Evolutionary conservation across 2,888 invertebrate species (phyloP).

Genomic region (Amiota communis): DNA sequence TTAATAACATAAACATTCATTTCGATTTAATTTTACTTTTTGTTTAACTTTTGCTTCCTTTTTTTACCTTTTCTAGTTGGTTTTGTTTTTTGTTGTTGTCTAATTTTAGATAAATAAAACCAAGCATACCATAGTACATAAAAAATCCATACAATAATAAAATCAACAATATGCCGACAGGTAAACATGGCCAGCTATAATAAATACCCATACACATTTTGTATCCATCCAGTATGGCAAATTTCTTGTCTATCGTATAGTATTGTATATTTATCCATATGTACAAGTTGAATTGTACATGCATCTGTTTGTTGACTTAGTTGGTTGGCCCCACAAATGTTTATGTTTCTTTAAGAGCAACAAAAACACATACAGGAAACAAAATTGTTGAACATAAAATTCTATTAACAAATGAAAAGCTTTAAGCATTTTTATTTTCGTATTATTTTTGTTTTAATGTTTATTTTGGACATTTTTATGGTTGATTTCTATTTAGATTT

Average conservation of each 20-base stretch:
- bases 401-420: neutral
- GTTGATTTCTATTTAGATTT: neutral
- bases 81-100: neutral
- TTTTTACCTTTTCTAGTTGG: neutral
- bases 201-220: too few relatives aligned
- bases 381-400: constrained; percentile 6
- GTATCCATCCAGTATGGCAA: too few relatives aligned
- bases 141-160: neutral
- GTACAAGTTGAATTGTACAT: too few relatives aligned
- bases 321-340: neutral
- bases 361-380: neutral
- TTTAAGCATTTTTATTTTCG: neutral
- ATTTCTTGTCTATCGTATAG: too few relatives aligned
- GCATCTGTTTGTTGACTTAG: too few relatives aligned
- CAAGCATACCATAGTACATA: too few relatives aligned
- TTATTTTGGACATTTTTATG: constrained; percentile 2
- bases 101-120: too few relatives aligned
- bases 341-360: neutral
- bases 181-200: neutral
- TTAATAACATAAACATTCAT: constrained; percentile 20
- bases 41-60: constrained; percentile 9
- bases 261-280: too few relatives aligned
- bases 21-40: constrained; percentile 18
- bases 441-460: neutral
- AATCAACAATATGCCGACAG: neutral